Percentiles rank a stretch among this genome's conserved stretches.
Evolutionary conservation across 2,797 vertebrate genomes (phyloP).

Genomic region (Atherinosoma microstoma): DNA sequence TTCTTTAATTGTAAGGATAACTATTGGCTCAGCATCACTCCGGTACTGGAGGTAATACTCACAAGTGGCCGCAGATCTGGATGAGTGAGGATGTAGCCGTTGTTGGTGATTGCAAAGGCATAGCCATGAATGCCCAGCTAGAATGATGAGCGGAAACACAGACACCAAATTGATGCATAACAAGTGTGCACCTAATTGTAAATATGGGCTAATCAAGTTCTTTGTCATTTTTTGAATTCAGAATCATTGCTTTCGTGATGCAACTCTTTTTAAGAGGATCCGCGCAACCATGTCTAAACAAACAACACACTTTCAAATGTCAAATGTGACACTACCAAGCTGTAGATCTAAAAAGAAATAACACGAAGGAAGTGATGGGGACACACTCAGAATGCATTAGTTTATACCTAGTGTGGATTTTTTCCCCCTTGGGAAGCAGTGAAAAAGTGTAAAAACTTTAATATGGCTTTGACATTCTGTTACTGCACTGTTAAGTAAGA

Average conservation of each 20-base stretch:
- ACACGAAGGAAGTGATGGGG: not conserved
- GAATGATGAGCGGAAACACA: constrained; percentile 40
- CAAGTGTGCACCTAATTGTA: constrained; percentile 44
- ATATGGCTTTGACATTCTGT: constrained; percentile 13
- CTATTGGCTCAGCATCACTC: constrained; percentile 21
- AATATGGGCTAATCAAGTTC: constrained; percentile 63
- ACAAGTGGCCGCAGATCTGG: constrained; percentile 96
- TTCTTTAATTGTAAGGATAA: constrained; percentile 32
- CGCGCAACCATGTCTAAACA: constrained; percentile 59
- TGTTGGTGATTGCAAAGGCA: constrained; percentile 99
- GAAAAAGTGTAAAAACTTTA: constrained; percentile 29
- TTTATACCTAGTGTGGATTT: constrained; percentile 23
- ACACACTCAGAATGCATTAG: constrained; percentile 29
- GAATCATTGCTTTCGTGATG: constrained; percentile 37
- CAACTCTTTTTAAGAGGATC: constrained; percentile 26
- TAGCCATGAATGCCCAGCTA: constrained; percentile 98
- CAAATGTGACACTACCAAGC: constrained; percentile 46
- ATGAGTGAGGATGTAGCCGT: constrained; percentile 98
- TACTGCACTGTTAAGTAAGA: not conserved
- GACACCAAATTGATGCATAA: constrained; percentile 30
- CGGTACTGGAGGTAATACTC: constrained; percentile 71
- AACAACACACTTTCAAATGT: constrained; percentile 77
- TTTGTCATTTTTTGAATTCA: constrained; percentile 65
- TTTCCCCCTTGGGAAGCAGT: not conserved
- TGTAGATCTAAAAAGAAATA: constrained; percentile 24